A percentile compares a stretch with the other conserved stretches of the same genome.
Conservation (phyloP, 2,888 invertebrate species). For the Margaritifera margaritifera region DNA sequence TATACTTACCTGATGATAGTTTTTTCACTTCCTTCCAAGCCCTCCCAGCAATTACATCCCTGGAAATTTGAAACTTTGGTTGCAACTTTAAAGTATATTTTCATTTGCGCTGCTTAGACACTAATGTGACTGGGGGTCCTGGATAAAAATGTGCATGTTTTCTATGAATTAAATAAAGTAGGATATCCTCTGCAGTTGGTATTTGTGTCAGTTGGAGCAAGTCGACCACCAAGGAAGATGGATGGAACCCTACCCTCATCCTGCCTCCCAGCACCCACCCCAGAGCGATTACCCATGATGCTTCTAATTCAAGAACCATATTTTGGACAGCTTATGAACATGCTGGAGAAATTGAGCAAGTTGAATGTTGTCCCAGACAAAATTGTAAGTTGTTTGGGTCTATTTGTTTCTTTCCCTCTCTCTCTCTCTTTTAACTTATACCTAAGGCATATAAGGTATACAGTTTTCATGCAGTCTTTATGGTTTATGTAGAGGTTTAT, state of each 20-base stretch:
- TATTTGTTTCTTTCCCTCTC: too few relatives aligned
- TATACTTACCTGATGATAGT: too few relatives aligned
- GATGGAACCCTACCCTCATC: constrained; percentile 89
- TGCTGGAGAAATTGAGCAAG: constrained; percentile 91
- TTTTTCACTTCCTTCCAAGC: too few relatives aligned
- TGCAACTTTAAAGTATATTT: too few relatives aligned
- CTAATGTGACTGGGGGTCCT: too few relatives aligned
- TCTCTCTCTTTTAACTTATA: too few relatives aligned
- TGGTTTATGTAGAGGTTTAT: neutral
- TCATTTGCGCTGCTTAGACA: too few relatives aligned
- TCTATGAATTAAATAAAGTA: too few relatives aligned
- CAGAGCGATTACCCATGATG: constrained; percentile 87
- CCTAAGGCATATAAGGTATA: neutral
- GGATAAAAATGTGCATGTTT: too few relatives aligned
- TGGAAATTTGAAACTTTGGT: too few relatives aligned
- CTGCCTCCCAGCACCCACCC: constrained; percentile 86
- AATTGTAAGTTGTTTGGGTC: constrained; percentile 38
- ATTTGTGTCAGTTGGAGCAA: constrained; percentile 91
- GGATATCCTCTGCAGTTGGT: constrained; percentile 79
- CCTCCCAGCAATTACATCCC: too few relatives aligned
- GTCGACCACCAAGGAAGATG: constrained; percentile 77
- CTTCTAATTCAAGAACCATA: constrained; percentile 88
- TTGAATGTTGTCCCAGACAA: constrained; percentile 81
- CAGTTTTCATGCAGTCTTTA: neutral
- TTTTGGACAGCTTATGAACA: constrained; percentile 90